Percentiles rank a stretch among this genome's conserved stretches.
Conservation (phyloP, 2,113 vertebrate species). For the Reinhardtius hippoglossoides region DNA sequence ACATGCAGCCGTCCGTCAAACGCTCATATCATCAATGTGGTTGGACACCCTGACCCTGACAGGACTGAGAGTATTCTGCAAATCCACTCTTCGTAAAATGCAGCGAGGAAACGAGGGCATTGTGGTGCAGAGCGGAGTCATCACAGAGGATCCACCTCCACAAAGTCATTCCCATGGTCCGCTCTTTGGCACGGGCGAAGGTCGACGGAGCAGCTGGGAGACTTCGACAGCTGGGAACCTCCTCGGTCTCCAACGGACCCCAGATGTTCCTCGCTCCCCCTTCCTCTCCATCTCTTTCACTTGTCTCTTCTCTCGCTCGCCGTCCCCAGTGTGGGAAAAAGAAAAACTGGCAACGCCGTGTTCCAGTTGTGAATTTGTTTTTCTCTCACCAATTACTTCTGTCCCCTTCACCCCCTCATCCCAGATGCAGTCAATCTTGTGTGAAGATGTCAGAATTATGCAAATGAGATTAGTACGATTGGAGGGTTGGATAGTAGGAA, state of each 20-base stretch:
- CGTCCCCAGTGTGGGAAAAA: constrained; percentile 14
- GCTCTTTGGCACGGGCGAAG: constrained; percentile 56
- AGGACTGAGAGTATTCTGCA: constrained; percentile 4
- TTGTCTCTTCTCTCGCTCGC: constrained; percentile 33
- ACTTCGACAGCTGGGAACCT: constrained; percentile 77
- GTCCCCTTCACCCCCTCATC: constrained; percentile 7
- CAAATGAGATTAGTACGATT: constrained; percentile 40
- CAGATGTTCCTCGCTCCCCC: constrained; percentile 75
- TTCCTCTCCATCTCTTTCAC: constrained; percentile 3
- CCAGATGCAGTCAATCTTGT: constrained; percentile 62
- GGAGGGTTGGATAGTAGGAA: constrained; percentile 5
- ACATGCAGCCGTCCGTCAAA: not conserved
- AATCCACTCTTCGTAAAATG: not conserved
- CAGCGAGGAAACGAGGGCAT: constrained; percentile 5
- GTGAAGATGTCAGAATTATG: constrained; percentile 65
- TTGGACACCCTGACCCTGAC: constrained; percentile 2
- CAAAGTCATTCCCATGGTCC: constrained; percentile 57
- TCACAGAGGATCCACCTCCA: constrained; percentile 21
- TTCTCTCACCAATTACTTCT: constrained; percentile 23
- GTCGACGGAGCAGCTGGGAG: constrained; percentile 73
- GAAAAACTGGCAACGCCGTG: constrained; percentile 46
- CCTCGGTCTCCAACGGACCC: constrained; percentile 66
- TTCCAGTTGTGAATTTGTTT: constrained; percentile 65
- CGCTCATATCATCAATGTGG: not conserved
- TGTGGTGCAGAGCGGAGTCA: not conserved